Base-by-base conservation (phyloP, 2,113 vertebrate species). In the Gallinago media region DNA sequence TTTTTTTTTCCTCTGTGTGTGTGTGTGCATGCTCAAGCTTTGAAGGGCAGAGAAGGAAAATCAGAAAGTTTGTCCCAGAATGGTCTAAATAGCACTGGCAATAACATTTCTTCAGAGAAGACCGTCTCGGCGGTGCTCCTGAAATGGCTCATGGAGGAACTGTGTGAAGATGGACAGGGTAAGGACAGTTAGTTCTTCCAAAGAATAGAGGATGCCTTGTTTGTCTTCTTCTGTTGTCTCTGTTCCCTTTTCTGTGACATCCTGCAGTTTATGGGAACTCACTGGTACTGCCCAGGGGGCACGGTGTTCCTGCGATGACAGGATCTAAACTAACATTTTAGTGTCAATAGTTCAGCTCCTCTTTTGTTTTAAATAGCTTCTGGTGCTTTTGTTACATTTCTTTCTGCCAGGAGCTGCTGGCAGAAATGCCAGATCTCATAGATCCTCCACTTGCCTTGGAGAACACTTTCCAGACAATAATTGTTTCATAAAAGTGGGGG, bases 161-260 rank as follows among this genome's bases (percentile, higher is more conserved):
- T 97, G 23, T 97, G 96, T 84, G 93, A 94, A 70, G 32, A 86
- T 25, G 63, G 36, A 68, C n/a, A 56, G 3, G 83, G 93, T 96
- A 55, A 96, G 85, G 26, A 71, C 63, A 1, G 0, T 70, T 21
- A 56, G 8, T 52, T 34, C 54, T 76, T 59, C 32, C 40, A 34
- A 9, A 83, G 49, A 31, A 23, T 0, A 32, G 58, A 32, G 21
- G 31, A 44, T 0, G 0, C 20, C 32, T 31, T 52, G 7, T 3
- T 27, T 40, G 23, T 23, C 40, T 25, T 9, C 6, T 66, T 61
- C n/a, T 56, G 9, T 34, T 65, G 17, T 65, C 54, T 83, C 54
- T 88, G 34, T 86, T 92, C 44, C 49, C 63, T 26, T 68, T 96
- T 92, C 76, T 47, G 3, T 32, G 44, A 65, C 34, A 76, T 4